Base-by-base conservation (phyloP, 2,797 vertebrate genomes). In the Pampus argenteus region DNA sequence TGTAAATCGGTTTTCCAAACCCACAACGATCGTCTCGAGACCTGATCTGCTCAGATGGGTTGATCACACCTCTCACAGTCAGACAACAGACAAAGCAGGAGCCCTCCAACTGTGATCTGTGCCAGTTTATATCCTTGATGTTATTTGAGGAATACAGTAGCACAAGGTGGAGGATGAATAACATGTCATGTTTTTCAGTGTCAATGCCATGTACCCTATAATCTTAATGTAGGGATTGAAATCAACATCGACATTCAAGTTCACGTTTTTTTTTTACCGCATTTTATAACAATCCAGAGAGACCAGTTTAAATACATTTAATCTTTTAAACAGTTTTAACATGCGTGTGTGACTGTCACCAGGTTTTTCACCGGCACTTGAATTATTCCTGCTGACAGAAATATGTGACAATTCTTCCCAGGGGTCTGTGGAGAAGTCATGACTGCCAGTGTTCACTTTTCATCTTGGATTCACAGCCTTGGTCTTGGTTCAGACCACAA, bases 101-200 rank as follows among this genome's bases (percentile, higher is more conserved):
- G 81, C 58, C 63, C 31, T 60, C 89, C 81, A 47, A 83, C 89
- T 91, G 91, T 84, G 89, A 91, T 91, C 81, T 88, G 90, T 86
- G 83, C 83, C 80, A 83, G 62, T 89, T 91, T 74, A 75, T 31
- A 66, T 77, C 62, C 55, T 68, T 71, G 60, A 79, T 74, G 69
- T 85, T 78, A 63, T 83, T 78, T 75, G 64, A 83, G 78, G 75
- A 88, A 78, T 74, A 78, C 42, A 70, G 74, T 66, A 54, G 68
- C 77, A 74, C 56, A 60, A 73, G 75, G 67, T 69, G 76, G 68
- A 83, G 28, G 38, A 79, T 88, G 74, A 85, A 88, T 83, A 76
- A 87, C 77, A 67, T 45, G 82, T 81, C 0, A 28, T 78, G 73
- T 76, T 84, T 67, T 60, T 45, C 66, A 4, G 11, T 26, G 54